Evolutionary conservation across 2,888 invertebrate genomes (phyloP).

Genomic region (Hanleya hanleyi): DNA sequence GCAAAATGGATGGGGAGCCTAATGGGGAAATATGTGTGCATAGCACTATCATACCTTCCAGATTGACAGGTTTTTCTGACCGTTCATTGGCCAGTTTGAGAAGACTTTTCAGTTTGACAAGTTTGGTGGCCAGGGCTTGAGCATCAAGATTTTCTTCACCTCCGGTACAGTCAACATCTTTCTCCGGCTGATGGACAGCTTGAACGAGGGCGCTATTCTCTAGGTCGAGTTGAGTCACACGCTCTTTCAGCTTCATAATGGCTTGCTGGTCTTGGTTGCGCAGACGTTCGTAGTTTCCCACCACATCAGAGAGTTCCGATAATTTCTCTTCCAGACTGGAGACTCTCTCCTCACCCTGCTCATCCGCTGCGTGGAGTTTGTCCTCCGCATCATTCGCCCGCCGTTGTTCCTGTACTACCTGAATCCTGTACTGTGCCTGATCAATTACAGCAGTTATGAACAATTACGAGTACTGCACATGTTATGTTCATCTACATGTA

Average conservation of each 20-base stretch:
- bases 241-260: constrained; percentile 79
- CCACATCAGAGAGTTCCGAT: constrained; percentile 85
- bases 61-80: constrained; percentile 78
- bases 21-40: too few species aligned
- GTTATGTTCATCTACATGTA: background rate
- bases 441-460: too few species aligned
- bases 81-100: constrained; percentile 77
- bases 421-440: constrained; percentile 79
- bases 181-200: constrained; percentile 52
- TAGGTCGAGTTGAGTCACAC: constrained; percentile 69
- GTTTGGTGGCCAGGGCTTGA: constrained; percentile 78
- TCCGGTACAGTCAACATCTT: constrained; percentile 32
- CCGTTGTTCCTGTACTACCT: constrained; percentile 82
- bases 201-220: constrained; percentile 71
- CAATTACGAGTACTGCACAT: too few species aligned
- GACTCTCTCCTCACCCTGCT: constrained; percentile 84
- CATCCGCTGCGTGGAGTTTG: constrained; percentile 79
- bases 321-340: constrained; percentile 83
- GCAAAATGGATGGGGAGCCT: too few species aligned
- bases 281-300: constrained; percentile 84
- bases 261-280: constrained; percentile 77
- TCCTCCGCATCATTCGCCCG: constrained; percentile 84
- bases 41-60: constrained; percentile 77
- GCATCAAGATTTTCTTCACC: constrained; percentile 57
- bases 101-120: constrained; percentile 79